A percentile compares a stretch with the other conserved stretches of the same genome.
phyloP scores from a whole-genome alignment of 1,140 invertebrate species.

The Trichonephila clavata region DNA sequence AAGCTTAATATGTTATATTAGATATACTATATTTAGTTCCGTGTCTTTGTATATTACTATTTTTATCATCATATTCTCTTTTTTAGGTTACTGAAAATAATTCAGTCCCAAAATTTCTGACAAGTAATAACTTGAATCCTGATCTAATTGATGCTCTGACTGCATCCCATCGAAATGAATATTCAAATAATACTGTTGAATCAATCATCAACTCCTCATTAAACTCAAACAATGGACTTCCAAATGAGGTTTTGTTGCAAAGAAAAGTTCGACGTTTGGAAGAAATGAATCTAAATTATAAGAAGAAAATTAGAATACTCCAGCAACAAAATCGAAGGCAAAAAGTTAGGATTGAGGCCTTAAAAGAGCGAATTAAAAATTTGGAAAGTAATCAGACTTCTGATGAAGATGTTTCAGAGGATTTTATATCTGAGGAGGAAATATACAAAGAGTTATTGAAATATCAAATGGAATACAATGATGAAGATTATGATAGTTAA shows the following conservation, averaged over 20 bases:
- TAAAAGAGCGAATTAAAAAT: background rate
- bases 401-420: background rate
- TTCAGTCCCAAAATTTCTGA: background rate
- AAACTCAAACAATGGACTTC: background rate
- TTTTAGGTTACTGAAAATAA: background rate
- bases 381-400: background rate
- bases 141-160: background rate
- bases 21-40: too few relatives aligned
- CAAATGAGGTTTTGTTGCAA: background rate
- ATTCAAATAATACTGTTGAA: background rate
- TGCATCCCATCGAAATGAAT: background rate
- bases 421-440: background rate
- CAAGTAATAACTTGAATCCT: background rate
- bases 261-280: background rate
- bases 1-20: too few relatives aligned
- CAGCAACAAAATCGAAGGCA: conserved; percentile 2
- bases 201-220: background rate
- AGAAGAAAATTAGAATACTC: background rate
- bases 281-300: background rate
- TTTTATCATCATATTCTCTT: background rate
- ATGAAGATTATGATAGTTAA: background rate
- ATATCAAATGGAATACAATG: background rate
- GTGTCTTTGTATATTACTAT: too few relatives aligned
- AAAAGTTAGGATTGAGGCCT: background rate
- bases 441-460: background rate